Conservation (phyloP, 2,888 invertebrate species). For the Marasmarcha lunaedactyla region DNA sequence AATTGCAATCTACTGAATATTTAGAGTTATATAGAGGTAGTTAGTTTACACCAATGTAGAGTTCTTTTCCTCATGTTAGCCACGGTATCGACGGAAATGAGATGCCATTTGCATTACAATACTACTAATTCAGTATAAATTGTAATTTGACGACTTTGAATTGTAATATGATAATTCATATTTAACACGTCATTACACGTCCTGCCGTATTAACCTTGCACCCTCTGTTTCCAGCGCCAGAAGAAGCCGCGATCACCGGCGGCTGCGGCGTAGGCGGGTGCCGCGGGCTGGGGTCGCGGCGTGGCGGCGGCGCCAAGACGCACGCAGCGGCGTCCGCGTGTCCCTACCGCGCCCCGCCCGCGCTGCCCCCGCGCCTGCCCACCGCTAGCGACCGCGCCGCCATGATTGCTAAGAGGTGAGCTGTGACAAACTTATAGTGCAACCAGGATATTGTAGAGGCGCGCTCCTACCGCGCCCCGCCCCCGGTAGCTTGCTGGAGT, state of each 20-base stretch:
- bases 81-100: too few relatives aligned
- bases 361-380: constrained; percentile 27
- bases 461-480: constrained; percentile 8
- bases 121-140: too few relatives aligned
- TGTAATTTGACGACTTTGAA: too few relatives aligned
- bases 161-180: too few relatives aligned
- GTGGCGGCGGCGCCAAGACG: constrained; percentile 79
- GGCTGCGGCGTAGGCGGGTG: constrained; percentile 90
- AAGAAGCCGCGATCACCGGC: constrained; percentile 71
- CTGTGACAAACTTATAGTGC: constrained; percentile 33
- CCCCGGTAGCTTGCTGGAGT: constrained; percentile 1
- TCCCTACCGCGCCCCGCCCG: constrained; percentile 70
- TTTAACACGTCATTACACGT: too few relatives aligned
- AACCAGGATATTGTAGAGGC: constrained; percentile 62
- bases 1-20: too few relatives aligned
- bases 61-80: too few relatives aligned
- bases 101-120: too few relatives aligned
- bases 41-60: too few relatives aligned
- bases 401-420: constrained; percentile 9
- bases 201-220: too few relatives aligned
- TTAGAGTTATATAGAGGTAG: too few relatives aligned
- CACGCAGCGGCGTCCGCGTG: constrained; percentile 81
- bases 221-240: constrained; percentile 61
- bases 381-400: constrained; percentile 23
- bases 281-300: constrained; percentile 89